Conservation (phyloP, 2,113 vertebrate species). For the Lepisosteus osseus region DNA sequence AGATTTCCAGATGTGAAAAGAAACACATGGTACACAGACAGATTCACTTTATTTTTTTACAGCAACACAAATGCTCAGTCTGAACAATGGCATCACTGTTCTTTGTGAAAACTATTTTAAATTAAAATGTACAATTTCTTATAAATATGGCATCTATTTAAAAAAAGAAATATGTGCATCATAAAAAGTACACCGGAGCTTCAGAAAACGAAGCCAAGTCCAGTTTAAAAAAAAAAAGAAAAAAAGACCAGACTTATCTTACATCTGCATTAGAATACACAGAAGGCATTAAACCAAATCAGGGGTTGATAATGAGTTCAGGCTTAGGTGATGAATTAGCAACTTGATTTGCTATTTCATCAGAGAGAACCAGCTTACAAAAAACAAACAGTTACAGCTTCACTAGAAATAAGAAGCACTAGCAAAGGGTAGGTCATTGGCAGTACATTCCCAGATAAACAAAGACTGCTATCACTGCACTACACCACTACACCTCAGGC, state of each 20-base stretch:
- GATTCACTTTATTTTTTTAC: slow-evolving; percentile 37
- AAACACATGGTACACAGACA: too few species aligned
- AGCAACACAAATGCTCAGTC: slow-evolving; percentile 29
- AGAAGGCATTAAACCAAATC: background rate
- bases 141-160: slow-evolving; percentile 44
- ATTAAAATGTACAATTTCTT: slow-evolving; percentile 28
- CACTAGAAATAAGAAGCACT: too few species aligned
- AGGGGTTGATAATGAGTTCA: background rate
- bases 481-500: too few species aligned
- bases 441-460: too few species aligned
- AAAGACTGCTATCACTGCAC: too few species aligned
- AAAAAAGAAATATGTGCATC: slow-evolving; percentile 24
- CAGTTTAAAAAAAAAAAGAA: slow-evolving; percentile 23
- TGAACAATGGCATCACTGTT: slow-evolving; percentile 25
- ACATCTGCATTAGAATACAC: background rate
- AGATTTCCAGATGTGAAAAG: too few species aligned
- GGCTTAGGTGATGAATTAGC: too few species aligned
- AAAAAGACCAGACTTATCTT: background rate
- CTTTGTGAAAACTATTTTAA: slow-evolving; percentile 45
- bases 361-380: too few species aligned
- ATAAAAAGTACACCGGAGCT: slow-evolving; percentile 47
- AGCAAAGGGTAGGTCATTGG: too few species aligned
- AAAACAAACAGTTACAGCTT: too few species aligned
- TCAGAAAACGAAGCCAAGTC: slow-evolving; percentile 52
- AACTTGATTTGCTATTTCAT: too few species aligned